A percentile compares a stretch with the other conserved stretches of the same genome.
Conservation (phyloP, 2,113 vertebrate genomes). For the Chitala chitala region DNA sequence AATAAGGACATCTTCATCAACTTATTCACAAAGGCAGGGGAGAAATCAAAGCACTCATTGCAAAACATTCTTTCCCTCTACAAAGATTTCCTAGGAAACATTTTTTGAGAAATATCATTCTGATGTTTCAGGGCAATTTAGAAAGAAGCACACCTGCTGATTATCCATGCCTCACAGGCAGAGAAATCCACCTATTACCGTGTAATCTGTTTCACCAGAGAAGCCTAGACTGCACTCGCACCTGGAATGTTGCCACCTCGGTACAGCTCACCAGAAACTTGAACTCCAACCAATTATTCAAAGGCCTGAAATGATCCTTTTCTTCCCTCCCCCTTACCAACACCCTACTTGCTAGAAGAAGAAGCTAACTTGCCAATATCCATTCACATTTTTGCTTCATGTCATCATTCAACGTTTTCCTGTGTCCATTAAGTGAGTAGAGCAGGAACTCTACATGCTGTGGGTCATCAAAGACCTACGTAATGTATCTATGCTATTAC, state of each 20-base stretch:
- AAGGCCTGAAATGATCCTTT: background rate
- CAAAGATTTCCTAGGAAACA: background rate
- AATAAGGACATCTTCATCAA: background rate
- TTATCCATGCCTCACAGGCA: background rate
- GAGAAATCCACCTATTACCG: background rate
- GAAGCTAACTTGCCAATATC: background rate
- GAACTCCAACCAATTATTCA: constrained; percentile 6
- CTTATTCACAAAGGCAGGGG: background rate
- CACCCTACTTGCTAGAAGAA: background rate
- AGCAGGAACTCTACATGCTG: too few relatives aligned
- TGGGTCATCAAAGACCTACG: too few relatives aligned
- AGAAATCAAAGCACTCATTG: background rate
- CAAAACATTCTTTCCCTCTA: background rate
- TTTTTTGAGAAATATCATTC: too few relatives aligned
- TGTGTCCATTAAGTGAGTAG: too few relatives aligned
- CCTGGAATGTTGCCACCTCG: constrained; percentile 8
- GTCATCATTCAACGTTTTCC: background rate
- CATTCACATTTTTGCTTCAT: too few relatives aligned
- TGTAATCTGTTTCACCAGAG: background rate
- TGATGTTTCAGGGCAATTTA: too few relatives aligned
- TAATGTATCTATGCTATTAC: too few relatives aligned
- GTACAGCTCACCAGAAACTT: background rate
- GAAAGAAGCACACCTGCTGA: background rate
- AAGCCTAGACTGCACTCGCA: background rate
- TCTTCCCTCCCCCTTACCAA: too few relatives aligned